Conservation (phyloP, 2,113 vertebrate genomes). For the Misgurnus mizolepis region DNA sequence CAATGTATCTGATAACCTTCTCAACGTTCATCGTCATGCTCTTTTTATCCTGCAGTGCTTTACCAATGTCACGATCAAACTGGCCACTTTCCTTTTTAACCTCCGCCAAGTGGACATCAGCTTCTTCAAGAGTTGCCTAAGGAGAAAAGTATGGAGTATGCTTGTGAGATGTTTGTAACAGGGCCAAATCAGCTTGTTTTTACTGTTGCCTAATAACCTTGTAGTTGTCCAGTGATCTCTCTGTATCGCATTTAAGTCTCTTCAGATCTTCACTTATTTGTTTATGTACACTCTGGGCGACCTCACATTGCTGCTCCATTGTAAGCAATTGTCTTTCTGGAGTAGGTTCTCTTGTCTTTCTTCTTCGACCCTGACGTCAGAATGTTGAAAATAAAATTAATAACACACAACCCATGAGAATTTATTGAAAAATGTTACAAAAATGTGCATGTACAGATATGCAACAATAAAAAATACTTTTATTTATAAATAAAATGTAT, state of each 20-base stretch:
- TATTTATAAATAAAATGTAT: no score
- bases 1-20: conserved; percentile 75
- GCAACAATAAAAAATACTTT: no score
- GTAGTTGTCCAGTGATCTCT: conserved; percentile 64
- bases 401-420: background rate
- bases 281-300: conserved; percentile 70
- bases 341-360: conserved; percentile 58
- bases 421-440: background rate
- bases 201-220: conserved; percentile 63
- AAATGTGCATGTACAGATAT: background rate
- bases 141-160: background rate
- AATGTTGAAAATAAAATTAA: conserved; percentile 19
- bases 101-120: conserved; percentile 68
- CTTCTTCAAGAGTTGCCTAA: conserved; percentile 76
- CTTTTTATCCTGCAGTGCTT: conserved; percentile 66
- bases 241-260: conserved; percentile 58
- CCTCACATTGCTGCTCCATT: conserved; percentile 72
- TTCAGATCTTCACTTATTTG: conserved; percentile 65
- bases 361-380: conserved; percentile 56
- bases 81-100: conserved; percentile 67
- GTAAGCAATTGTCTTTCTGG: conserved; percentile 52
- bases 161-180: background rate
- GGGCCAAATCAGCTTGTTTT: background rate
- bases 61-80: conserved; percentile 75
- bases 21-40: conserved; percentile 66